Percentiles rank a stretch among this genome's conserved stretches.
Evolutionary conservation across 2,888 invertebrate species (phyloP).

Genomic region (Campopleginae sp.): DNA sequence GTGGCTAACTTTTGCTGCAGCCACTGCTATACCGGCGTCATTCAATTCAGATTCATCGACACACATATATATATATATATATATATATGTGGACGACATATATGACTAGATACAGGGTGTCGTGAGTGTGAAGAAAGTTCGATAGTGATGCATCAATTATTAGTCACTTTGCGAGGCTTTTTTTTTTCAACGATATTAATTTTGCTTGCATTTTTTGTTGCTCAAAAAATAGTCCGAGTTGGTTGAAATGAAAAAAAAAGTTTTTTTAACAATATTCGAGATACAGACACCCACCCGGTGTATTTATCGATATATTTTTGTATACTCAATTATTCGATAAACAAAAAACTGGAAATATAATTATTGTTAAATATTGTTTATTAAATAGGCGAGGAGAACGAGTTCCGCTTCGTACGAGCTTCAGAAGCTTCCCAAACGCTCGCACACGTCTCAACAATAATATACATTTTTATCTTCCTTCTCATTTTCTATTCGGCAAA

Average conservation of each 20-base stretch:
- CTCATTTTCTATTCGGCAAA: constrained; percentile 22
- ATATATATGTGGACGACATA: background rate
- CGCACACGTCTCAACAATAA: constrained; percentile 38
- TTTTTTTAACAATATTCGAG: too few relatives aligned
- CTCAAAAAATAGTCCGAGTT: background rate
- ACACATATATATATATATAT: background rate
- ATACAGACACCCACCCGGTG: constrained; percentile 23
- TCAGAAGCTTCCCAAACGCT: constrained; percentile 58
- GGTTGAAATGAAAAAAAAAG: too few relatives aligned
- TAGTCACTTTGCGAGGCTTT: background rate
- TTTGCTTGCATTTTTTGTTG: background rate
- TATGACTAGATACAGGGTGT: background rate
- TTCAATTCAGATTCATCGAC: background rate
- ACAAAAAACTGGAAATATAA: constrained; percentile 21
- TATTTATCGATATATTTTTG: background rate
- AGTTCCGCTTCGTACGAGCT: constrained; percentile 65
- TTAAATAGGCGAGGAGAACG: constrained; percentile 65
- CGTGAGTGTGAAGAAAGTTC: background rate
- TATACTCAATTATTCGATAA: background rate
- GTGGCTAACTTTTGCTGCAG: background rate
- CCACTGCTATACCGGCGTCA: background rate
- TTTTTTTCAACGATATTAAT: background rate
- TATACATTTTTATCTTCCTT: constrained; percentile 15
- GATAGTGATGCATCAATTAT: background rate
- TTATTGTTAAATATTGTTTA: constrained; percentile 30